These are phyloP conservation scores for Anolis apletophallus DNA, from an alignment of 2,797 vertebrate genomes.

Conservation along the genomic window DNA sequence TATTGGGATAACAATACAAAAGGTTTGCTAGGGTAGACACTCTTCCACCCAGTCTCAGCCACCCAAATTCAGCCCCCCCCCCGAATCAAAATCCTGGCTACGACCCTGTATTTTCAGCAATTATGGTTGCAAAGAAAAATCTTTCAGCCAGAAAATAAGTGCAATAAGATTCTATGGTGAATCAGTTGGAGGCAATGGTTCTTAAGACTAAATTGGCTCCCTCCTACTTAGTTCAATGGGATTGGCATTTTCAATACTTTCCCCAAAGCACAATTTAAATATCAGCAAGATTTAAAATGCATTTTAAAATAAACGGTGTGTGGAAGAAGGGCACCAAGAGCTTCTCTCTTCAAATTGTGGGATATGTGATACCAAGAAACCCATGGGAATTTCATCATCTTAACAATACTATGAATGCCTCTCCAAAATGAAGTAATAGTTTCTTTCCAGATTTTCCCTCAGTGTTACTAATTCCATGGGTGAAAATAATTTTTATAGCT, in stretches of 20 bases:
- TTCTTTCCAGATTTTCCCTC: slow-evolving; percentile 13
- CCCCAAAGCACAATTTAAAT: slow-evolving; percentile 33
- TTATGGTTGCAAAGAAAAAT: not conserved
- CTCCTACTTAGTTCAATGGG: not conserved
- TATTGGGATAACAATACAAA: too few relatives aligned
- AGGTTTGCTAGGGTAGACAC: too few relatives aligned
- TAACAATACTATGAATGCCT: slow-evolving; percentile 10
- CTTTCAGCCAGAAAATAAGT: not conserved
- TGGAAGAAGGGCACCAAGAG: slow-evolving; percentile 40
- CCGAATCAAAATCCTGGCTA: too few relatives aligned
- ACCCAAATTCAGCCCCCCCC: too few relatives aligned
- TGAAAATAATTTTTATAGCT: not conserved
- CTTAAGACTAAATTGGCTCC: not conserved
- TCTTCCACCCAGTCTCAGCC: too few relatives aligned
- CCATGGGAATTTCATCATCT: not conserved
- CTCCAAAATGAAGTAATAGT: not conserved
- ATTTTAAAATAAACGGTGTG: slow-evolving; percentile 47
- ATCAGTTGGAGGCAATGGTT: not conserved
- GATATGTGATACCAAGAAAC: slow-evolving; percentile 39
- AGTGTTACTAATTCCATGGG: not conserved
- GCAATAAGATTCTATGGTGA: not conserved
- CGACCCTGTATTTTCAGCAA: too few relatives aligned
- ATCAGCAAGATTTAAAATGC: slow-evolving; percentile 51
- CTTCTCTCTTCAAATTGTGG: slow-evolving; percentile 35
- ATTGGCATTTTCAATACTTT: slow-evolving; percentile 15